Percentiles rank a stretch among this genome's conserved stretches.
phyloP scores from a whole-genome alignment of 2,888 invertebrate species.

The Alcis repandata region DNA sequence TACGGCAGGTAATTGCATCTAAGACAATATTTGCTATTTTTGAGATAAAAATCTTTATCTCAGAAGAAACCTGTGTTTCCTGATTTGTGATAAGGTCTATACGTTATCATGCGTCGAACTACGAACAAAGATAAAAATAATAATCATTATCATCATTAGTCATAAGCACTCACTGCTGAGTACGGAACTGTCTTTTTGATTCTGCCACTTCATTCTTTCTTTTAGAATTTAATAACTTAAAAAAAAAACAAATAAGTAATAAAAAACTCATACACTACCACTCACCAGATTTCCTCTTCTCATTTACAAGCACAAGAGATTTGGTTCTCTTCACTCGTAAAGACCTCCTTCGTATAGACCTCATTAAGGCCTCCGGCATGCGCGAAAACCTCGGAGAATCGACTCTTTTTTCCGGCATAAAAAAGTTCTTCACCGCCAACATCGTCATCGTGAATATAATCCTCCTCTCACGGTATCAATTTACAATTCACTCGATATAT shows the following conservation, averaged over 20 bases:
- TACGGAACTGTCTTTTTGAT: neutral
- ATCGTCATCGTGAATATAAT: slow-evolving; percentile 71
- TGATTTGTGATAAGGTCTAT: too few relatives aligned
- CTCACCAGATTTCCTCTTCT: slow-evolving; percentile 94
- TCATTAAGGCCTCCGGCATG: slow-evolving; percentile 91
- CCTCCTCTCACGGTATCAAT: slow-evolving; percentile 26
- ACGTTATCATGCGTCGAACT: slow-evolving; percentile 20
- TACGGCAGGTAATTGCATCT: neutral
- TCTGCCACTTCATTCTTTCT: neutral
- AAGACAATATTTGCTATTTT: slow-evolving; percentile 13
- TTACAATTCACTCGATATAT: slow-evolving; percentile 28
- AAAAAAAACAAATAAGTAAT: slow-evolving; percentile 29
- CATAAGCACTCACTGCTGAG: too few relatives aligned
- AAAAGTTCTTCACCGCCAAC: slow-evolving; percentile 92
- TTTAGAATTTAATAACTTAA: too few relatives aligned
- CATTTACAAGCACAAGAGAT: slow-evolving; percentile 90
- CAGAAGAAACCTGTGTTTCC: too few relatives aligned
- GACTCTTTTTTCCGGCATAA: slow-evolving; percentile 88
- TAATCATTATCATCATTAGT: neutral
- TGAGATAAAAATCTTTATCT: slow-evolving; percentile 15
- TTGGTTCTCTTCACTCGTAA: slow-evolving; percentile 91
- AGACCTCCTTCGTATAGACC: slow-evolving; percentile 90
- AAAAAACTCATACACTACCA: slow-evolving; percentile 75
- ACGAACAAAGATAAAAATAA: slow-evolving; percentile 9
- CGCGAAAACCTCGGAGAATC: slow-evolving; percentile 87